Evolutionary conservation across 2,113 vertebrate genomes (phyloP), one percentile per base, ranked within the genome.

Genomic region (Hiodon tergisus): DNA sequence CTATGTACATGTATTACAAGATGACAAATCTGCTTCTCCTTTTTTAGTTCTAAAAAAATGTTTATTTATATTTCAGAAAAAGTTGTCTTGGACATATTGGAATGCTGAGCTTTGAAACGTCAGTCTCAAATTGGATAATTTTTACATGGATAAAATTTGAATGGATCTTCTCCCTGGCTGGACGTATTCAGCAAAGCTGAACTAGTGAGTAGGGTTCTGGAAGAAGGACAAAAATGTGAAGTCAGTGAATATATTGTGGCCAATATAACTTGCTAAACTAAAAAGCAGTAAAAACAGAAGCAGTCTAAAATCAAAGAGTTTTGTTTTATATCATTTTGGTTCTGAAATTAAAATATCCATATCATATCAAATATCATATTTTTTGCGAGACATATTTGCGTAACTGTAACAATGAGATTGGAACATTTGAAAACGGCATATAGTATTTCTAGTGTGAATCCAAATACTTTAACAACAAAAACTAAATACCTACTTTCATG

Each of bases 111-210:
- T 3, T 76, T 74, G 66, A 50, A 47, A 17, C 76, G 50, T 46
- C 4, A 14, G 52, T 75, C 62, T 63, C 48, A 31, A 46, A 69
- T 48, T 59, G 62, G 48, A 51, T 61, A 48, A 57, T 48, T 68
- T 75, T 70, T 75, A 48, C 47, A 72, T 62, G 63, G 62, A 74
- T 71, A 53, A 77, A n/a, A 75, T 71, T 59, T 77, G 61, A 48
- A 67, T 67, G 71, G 62, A 60, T 77, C 60, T 62, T 66, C 52
- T 50, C 63, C 10, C 14, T 77, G 47, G 72, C 62, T 67, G 55
- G 50, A 78, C 73, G 50, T 17, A 76, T 11, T 55, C 78, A 73
- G 69, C 73, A 76, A 79, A 79, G 78, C 73, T 67, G 78, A 78
- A 79, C 78, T 76, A 71, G 73, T 75, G 59, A 79, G 70, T 9